Evolutionary conservation across 2,113 vertebrate species (phyloP), one percentile per base, ranked within the genome.

Genomic region (Capreolus pygargus): DNA sequence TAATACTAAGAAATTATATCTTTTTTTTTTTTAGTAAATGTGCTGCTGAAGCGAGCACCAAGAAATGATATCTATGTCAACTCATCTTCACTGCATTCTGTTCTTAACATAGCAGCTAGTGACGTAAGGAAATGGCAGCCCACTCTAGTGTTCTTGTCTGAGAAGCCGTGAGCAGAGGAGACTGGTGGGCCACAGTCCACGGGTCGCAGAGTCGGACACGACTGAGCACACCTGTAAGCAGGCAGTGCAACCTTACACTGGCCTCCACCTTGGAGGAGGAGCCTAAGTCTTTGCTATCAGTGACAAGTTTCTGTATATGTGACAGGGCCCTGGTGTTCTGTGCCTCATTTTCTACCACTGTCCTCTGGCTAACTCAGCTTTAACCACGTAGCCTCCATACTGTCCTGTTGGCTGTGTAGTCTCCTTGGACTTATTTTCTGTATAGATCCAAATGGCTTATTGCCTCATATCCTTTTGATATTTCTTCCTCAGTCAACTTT

Each of bases 1-100:
- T 97, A 60, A 45, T 89, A 57, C 43, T 88, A 82, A 97, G 85
- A 96, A 91, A 54, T 50, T 61, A 33, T 81, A 50, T 36, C 19
- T 84, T 50, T 50, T 50, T 47, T 47, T 47, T 50, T 50, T 50
- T 47, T 47, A 50, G 47, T 50, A 50, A 50, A 14, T 50, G 47
- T 13, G 47, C 12, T 50, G 47, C 47, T 12, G 11, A 50, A 50
- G 47, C 47, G 3, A 50, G 47, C 47, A 57, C 43, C 85, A 82
- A 97, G 85, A 96, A 91, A 58, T 50, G 70, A 28, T 89, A 50
- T 33, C 19, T 84, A 0, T 61, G 28, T 90, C 52, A 89, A 6
- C 85, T 94, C 79, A 85, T 97, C 47, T 93, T 93, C 23, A 93
- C n/a, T 43, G 17, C 10, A 55, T 16, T 81, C 45, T 91, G 4